Conservation (phyloP, 2,113 vertebrate species). For the Xenopus laevis region DNA sequence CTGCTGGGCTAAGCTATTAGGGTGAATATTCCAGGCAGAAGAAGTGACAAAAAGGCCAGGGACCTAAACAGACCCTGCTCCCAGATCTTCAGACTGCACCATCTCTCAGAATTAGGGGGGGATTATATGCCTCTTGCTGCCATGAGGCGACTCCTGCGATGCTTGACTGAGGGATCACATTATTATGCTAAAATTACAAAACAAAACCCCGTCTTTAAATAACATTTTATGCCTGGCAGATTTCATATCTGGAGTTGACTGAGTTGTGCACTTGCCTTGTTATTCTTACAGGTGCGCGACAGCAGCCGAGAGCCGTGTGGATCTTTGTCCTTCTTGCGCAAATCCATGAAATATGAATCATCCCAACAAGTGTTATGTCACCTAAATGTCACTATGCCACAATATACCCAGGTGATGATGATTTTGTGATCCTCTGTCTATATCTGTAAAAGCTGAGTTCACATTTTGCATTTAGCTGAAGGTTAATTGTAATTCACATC, state of each 20-base stretch:
- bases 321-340: slow-evolving; percentile 89
- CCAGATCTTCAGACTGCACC: no score
- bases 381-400: slow-evolving; percentile 89
- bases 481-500: background rate
- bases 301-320: slow-evolving; percentile 88
- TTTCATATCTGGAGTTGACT: background rate
- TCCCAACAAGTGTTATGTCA: slow-evolving; percentile 91
- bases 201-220: no score
- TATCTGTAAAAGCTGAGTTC: background rate
- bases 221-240: no score
- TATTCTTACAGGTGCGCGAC: slow-evolving; percentile 79
- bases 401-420: slow-evolving; percentile 84
- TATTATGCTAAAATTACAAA: no score
- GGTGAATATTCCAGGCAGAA: no score
- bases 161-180: no score
- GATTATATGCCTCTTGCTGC: no score
- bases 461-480: background rate
- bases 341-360: slow-evolving; percentile 93
- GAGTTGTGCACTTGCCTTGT: background rate
- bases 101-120: no score
- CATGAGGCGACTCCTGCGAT: no score
- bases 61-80: no score
- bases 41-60: no score
- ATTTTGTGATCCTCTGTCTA: background rate
- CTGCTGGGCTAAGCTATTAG: no score